Evolutionary conservation across 2,888 invertebrate species (phyloP).

Genomic region (Drosophila quinaria): DNA sequence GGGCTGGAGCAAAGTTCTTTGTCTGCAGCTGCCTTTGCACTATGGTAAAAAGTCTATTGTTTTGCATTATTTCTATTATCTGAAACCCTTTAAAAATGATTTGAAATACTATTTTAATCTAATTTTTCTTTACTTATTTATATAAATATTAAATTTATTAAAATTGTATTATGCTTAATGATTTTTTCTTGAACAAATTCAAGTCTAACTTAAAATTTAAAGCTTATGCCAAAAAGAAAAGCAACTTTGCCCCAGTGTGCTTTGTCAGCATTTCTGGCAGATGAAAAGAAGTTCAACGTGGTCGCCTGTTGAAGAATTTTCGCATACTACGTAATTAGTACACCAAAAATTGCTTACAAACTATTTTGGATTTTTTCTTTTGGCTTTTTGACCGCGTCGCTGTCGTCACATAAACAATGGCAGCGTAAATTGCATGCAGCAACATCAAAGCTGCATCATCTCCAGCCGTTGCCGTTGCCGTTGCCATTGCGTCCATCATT

Average conservation of each 20-base stretch:
- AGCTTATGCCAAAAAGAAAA: neutral
- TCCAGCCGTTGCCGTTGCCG: slow-evolving; percentile 8
- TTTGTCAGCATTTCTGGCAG: slow-evolving; percentile 28
- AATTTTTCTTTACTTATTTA: no score
- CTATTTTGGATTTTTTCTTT: neutral
- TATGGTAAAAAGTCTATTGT: neutral
- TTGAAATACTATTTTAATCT: no score
- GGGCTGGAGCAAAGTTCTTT: slow-evolving; percentile 29
- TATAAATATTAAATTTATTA: no score
- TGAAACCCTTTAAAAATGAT: no score
- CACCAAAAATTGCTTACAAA: slow-evolving; percentile 51
- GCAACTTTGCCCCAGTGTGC: neutral
- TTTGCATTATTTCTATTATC: neutral
- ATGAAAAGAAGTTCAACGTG: neutral
- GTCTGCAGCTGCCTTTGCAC: slow-evolving; percentile 29
- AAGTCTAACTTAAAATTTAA: no score
- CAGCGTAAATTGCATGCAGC: slow-evolving; percentile 48
- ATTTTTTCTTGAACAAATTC: no score
- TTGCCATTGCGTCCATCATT: slow-evolving; percentile 54
- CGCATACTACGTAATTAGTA: slow-evolving; percentile 56
- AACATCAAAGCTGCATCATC: slow-evolving; percentile 26
- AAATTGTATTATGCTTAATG: no score
- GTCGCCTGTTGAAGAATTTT: slow-evolving; percentile 25
- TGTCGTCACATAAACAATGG: slow-evolving; percentile 56
- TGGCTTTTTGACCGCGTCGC: slow-evolving; percentile 29